Conservation (phyloP, 2,113 vertebrate genomes). For the Vireo altiloquus region DNA sequence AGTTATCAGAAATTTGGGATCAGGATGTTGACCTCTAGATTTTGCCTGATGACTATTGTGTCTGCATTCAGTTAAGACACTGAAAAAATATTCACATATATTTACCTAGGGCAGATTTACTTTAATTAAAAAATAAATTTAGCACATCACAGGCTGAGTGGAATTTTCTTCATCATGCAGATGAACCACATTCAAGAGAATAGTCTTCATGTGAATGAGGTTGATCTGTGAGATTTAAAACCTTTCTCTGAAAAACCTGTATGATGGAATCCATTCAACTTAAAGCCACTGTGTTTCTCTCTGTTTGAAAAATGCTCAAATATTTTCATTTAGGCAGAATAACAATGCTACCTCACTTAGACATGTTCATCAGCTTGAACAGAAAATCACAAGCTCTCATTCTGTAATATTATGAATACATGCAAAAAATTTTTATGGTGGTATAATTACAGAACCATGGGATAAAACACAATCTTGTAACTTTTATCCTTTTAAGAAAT, state of each 20-base stretch:
- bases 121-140: neutral
- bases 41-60: neutral
- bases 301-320: neutral
- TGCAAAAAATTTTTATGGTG: neutral
- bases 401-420: neutral
- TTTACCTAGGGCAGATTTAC: neutral
- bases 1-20: conserved; percentile 11
- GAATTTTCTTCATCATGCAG: neutral
- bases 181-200: neutral
- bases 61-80: neutral
- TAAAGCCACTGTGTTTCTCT: neutral
- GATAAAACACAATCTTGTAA: neutral
- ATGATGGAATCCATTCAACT: neutral
- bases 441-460: neutral
- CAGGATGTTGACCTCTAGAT: neutral
- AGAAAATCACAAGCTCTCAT: neutral
- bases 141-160: neutral
- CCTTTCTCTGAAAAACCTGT: neutral
- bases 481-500: neutral
- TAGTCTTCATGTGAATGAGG: neutral
- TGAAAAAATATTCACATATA: neutral
- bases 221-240: neutral
- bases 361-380: neutral
- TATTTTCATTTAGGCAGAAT: neutral
- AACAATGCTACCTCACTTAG: neutral